Evolutionary conservation across 2,113 vertebrate species (phyloP), one percentile per base, ranked within the genome.

Genomic region (Pteronura brasiliensis): DNA sequence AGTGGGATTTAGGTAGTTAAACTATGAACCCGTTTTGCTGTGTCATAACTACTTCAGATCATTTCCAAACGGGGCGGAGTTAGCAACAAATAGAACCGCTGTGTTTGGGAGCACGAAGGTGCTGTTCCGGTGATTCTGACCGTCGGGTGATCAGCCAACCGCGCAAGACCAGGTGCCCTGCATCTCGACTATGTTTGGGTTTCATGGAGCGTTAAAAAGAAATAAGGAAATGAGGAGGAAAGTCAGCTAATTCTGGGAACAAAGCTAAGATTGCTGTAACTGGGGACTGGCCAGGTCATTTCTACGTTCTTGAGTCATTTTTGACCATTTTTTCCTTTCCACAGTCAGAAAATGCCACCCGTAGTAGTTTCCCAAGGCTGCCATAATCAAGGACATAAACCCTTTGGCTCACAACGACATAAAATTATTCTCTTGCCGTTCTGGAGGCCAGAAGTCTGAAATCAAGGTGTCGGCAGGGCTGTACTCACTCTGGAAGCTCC

Each of bases 131-230:
- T 21, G 80, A 20, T 4, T 82, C 74, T n/a, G 65, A 79, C 0
- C 49, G 84, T 52, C 88, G 84, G 63, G 49, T 92, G 80, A 67
- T 29, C 57, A 88, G 63, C 42, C 31, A 13, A 67, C 67, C 92
- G 61, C 0, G 8, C 84, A 42, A 65, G 95, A 82, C 90, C 42
- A 29, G 74, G 80, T 57, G 25, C 83, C 72, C 61, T n/a, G 8
- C 27, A 52, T 77, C 69, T 39, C 34, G 1, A 10, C 34, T 87
- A 34, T 74, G 31, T 25, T 52, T 85, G 55, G 31, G 36, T 34
- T 96, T 96, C 80, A 44, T 18, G 44, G 42, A 80, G 47, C 92
- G 61, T 98, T 95, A 82, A 93, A 93, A 85, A 47, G 65, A 79
- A 97, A 88, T 69, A 52, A 93, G 93, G 93, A 97, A 96, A 81